Base-by-base conservation (phyloP, 2,797 vertebrate species). In the Microctenopoma steveboyesi region DNA sequence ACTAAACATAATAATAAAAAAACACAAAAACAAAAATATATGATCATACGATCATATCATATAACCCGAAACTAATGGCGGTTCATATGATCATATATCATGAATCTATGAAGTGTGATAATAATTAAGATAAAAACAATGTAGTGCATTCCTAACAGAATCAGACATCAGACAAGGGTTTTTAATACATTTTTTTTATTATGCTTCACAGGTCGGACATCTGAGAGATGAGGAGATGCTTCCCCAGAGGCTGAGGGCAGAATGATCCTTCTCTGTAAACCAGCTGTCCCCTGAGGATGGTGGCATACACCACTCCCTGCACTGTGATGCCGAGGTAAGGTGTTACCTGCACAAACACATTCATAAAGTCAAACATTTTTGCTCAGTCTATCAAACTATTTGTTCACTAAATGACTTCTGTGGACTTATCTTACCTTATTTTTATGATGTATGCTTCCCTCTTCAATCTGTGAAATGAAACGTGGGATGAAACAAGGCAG, bases 181-280 rank as follows among this genome's bases (percentile, higher is more conserved):
- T 68, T 67, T 65, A 5, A 56, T 45, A 13, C 15, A 73, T 13
- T 37, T 47, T 27, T 57, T 63, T 30, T 33, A 28, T 46, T 40
- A 2, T 52, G 25, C 57, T 48, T 91, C 55, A 92, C 37, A 86
- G 85, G 60, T 18, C 72, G 66, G 4, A 64, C 64, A 58, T 68
- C 27, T 78, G 86, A 11, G 86, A 64, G 64, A 92, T 52, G 55
- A 95, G 86, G 76, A 95, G 86, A 33, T 82, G 90, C 18, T 92
- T 88, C 72, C 95, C 95, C 59, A 93, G 74, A 56, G 95, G 93
- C 42, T 91, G 65, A 1, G 91, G 43, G 54, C 86, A 89, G 79
- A 95, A 94, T 53, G 81, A 86, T 12, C 94, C 94, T 3, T 95
- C 91, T 74, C 86, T 77, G 87, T 94, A 96, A 74, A 95, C 93